Evolutionary conservation across 2,797 vertebrate genomes (phyloP).

Genomic region (Sparidentex hasta): DNA sequence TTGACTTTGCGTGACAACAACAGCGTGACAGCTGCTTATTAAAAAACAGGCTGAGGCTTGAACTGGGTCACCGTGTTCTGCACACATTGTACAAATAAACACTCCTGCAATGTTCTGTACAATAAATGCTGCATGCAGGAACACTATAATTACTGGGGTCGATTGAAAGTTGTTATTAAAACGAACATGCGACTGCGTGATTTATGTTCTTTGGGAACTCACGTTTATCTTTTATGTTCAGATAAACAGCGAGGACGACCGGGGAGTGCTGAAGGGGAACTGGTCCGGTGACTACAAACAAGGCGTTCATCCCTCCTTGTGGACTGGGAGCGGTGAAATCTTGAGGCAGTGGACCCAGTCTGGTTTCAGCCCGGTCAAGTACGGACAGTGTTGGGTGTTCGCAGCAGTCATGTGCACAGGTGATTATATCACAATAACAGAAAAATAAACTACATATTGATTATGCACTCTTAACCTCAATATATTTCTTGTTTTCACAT

Average conservation of each 20-base stretch:
- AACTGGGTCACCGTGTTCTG: conserved; percentile 8
- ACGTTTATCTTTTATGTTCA: conserved; percentile 52
- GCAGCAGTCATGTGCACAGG: conserved; percentile 94
- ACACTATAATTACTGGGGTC: conserved; percentile 26
- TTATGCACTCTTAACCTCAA: not conserved
- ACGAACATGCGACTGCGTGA: not conserved
- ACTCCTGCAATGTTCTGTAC: not conserved
- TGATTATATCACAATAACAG: conserved; percentile 51
- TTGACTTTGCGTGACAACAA: not conserved
- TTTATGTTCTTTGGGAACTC: not conserved
- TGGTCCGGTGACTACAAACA: conserved; percentile 84
- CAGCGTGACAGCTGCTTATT: not conserved
- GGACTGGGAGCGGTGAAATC: conserved; percentile 90
- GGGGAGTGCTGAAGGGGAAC: conserved; percentile 89
- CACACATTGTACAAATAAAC: not conserved
- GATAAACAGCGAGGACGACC: conserved; percentile 91
- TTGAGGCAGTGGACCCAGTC: conserved; percentile 84
- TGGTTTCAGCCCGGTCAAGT: conserved; percentile 86
- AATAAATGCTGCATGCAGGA: not conserved
- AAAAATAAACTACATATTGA: too few relatives aligned
- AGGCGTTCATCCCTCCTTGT: conserved; percentile 83
- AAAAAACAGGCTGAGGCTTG: conserved; percentile 39
- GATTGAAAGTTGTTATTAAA: not conserved
- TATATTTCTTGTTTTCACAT: not conserved
- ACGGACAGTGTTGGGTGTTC: conserved; percentile 95